Evolutionary conservation across 1,140 invertebrate genomes (phyloP).

Genomic region (Apis cerana): DNA sequence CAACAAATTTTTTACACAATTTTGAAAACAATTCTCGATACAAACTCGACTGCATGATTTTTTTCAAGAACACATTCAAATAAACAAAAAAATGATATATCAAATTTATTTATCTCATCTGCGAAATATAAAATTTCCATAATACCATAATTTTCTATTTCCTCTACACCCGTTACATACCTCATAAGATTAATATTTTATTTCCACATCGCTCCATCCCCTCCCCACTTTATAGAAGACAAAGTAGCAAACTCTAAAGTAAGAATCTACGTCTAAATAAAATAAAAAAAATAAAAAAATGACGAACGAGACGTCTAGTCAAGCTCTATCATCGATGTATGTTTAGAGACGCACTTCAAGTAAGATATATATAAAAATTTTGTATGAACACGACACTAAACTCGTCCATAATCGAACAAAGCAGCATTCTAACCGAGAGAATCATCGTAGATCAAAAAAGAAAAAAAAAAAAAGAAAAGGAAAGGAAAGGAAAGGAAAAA

Average conservation of each 20-base stretch:
- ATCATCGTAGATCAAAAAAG: neutral
- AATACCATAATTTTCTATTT: neutral
- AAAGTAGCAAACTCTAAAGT: too few relatives aligned
- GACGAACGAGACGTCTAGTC: constrained; percentile 40
- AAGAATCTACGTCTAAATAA: neutral
- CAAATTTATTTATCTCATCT: neutral
- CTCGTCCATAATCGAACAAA: neutral
- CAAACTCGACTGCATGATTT: neutral
- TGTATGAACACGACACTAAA: constrained; percentile 3
- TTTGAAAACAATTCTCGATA: neutral
- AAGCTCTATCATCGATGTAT: constrained; percentile 48
- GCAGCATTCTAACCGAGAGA: neutral
- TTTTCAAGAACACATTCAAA: neutral
- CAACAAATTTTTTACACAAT: too few relatives aligned
- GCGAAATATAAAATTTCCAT: neutral
- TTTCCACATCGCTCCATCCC: neutral
- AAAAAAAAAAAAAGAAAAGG: too few relatives aligned
- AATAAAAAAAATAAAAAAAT: neutral
- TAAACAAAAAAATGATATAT: neutral
- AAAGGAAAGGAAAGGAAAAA: neutral
- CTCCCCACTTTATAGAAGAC: neutral
- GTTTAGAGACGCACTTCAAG: neutral
- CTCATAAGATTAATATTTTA: neutral
- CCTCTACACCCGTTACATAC: neutral
- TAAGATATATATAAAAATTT: neutral